Evolutionary conservation across 2,113 vertebrate species (phyloP).

Genomic region (Platanista minor): DNA sequence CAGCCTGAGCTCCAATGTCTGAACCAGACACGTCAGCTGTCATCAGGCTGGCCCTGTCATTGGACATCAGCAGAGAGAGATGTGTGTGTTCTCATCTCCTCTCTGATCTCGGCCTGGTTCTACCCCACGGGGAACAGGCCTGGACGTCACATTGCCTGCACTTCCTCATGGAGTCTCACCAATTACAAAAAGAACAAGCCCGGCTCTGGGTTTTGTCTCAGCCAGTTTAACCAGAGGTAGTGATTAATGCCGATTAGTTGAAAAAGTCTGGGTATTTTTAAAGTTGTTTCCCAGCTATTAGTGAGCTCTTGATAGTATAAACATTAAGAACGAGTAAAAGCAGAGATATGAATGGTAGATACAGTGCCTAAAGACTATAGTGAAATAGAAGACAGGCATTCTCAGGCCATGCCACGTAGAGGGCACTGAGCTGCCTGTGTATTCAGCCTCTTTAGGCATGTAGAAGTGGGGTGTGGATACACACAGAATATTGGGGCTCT

Average conservation of each 20-base stretch:
- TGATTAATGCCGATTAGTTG: slow-evolving; percentile 70
- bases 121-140: slow-evolving; percentile 45
- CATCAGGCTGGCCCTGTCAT: slow-evolving; percentile 32
- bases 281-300: slow-evolving; percentile 70
- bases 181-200: slow-evolving; percentile 72
- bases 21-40: slow-evolving; percentile 52
- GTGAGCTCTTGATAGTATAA: slow-evolving; percentile 68
- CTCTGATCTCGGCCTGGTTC: slow-evolving; percentile 60
- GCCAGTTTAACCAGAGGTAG: slow-evolving; percentile 74
- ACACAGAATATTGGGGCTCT: neutral
- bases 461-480: fast-evolving
- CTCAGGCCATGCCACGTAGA: neutral
- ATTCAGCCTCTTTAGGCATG: neutral
- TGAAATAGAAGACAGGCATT: neutral
- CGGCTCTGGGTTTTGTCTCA: slow-evolving; percentile 74
- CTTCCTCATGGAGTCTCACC: slow-evolving; percentile 70
- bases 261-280: slow-evolving; percentile 71
- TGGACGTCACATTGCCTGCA: slow-evolving; percentile 69
- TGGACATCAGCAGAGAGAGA: slow-evolving; percentile 61
- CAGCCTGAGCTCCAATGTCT: slow-evolving; percentile 52
- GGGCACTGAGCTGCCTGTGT: neutral
- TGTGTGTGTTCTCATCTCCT: slow-evolving; percentile 61
- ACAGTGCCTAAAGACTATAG: neutral
- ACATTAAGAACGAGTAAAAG: slow-evolving; percentile 66
- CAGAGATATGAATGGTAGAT: neutral